Conservation (phyloP, 1,140 invertebrate species). For the Zophobas morio region DNA sequence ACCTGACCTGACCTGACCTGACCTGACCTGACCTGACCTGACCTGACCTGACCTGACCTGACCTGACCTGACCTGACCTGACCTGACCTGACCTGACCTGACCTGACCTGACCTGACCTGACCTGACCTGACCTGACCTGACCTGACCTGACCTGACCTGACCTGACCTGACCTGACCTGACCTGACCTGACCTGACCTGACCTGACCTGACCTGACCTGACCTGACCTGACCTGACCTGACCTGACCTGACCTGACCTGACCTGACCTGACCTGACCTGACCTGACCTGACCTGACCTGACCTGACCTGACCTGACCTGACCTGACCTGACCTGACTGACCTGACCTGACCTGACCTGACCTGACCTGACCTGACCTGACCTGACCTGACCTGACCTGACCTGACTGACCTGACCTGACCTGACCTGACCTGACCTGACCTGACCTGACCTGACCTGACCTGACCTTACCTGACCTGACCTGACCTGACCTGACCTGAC, state of each 20-base stretch:
- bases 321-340: constrained; percentile 28
- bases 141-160: constrained; percentile 43
- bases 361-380: neutral
- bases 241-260: constrained; percentile 45
- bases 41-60: constrained; percentile 53
- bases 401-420: constrained; percentile 28
- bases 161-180: constrained; percentile 43
- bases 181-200: constrained; percentile 43
- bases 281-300: constrained; percentile 53
- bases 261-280: constrained; percentile 52
- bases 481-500: constrained; percentile 46
- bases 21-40: constrained; percentile 54
- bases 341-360: constrained; percentile 9
- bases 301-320: constrained; percentile 49
- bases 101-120: constrained; percentile 49
- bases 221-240: constrained; percentile 43
- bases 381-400: neutral
- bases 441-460: too few species aligned
- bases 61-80: constrained; percentile 53
- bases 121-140: constrained; percentile 43
- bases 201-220: constrained; percentile 43
- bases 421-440: too few species aligned
- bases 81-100: constrained; percentile 52
- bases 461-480: too few species aligned
- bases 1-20: constrained; percentile 52